phyloP scores from a whole-genome alignment of 2,888 invertebrate species.

The Alitta virens region DNA sequence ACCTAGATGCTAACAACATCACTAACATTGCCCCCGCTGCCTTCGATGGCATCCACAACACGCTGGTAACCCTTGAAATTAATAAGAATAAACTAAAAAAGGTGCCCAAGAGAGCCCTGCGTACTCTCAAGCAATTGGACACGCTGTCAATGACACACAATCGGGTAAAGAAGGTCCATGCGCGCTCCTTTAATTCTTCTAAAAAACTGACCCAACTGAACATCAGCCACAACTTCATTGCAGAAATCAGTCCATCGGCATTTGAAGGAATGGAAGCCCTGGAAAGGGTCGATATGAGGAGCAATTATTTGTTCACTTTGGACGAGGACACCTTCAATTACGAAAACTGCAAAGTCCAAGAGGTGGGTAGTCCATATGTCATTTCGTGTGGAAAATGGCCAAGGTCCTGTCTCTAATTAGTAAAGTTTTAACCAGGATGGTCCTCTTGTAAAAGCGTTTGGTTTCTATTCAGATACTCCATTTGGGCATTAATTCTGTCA shows the following conservation, averaged over 20 bases:
- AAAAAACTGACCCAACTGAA: slow-evolving; percentile 4
- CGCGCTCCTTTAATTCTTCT: slow-evolving; percentile 11
- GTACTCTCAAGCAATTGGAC: slow-evolving; percentile 10
- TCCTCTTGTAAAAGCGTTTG: too few relatives aligned
- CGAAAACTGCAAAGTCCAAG: too few relatives aligned
- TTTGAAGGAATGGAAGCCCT: slow-evolving; percentile 24
- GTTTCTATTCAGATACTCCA: too few relatives aligned
- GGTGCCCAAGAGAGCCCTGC: slow-evolving; percentile 9
- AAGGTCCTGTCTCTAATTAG: too few relatives aligned
- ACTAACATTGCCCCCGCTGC: background rate
- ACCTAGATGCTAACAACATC: slow-evolving; percentile 23
- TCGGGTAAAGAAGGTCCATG: slow-evolving; percentile 3
- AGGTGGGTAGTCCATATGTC: too few relatives aligned
- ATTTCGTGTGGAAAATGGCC: too few relatives aligned
- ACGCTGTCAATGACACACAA: slow-evolving; percentile 12
- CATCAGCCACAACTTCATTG: slow-evolving; percentile 24
- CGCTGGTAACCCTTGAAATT: slow-evolving; percentile 19
- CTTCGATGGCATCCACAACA: slow-evolving; percentile 15
- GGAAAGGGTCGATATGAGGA: slow-evolving; percentile 20
- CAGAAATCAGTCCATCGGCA: slow-evolving; percentile 11
- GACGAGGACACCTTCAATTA: slow-evolving; percentile 19
- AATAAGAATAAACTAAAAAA: slow-evolving; percentile 18
- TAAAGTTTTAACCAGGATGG: too few relatives aligned
- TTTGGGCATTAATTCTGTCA: too few relatives aligned
- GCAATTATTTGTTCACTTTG: slow-evolving; percentile 22